A percentile compares a stretch with the other conserved stretches of the same genome.
Evolutionary conservation across 2,797 vertebrate species (phyloP).

Genomic region (Acomys russatus): DNA sequence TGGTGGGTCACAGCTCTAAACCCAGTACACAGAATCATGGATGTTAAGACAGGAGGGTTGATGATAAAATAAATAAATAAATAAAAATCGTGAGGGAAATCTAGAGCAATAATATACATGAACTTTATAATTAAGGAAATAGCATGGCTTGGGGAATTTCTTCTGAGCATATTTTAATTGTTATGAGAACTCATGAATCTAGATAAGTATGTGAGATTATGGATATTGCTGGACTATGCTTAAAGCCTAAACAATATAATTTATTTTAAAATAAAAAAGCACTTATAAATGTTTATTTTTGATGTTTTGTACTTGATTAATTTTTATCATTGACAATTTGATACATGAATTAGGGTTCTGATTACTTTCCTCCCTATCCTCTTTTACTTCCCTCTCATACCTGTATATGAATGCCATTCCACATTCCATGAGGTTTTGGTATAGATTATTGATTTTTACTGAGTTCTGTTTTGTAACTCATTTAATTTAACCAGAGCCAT

Average conservation of each 20-base stretch:
- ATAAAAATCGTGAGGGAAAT: neutral
- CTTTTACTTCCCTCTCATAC: neutral
- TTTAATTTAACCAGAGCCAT: neutral
- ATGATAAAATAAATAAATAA: neutral
- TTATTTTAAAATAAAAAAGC: neutral
- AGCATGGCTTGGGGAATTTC: neutral
- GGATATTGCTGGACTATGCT: neutral
- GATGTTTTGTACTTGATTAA: neutral
- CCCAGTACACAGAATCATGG: neutral
- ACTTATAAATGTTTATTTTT: neutral
- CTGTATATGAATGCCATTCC: too few relatives aligned
- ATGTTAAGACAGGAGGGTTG: neutral
- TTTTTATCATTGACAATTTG: neutral
- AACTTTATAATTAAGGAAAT: neutral
- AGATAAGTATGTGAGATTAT: neutral
- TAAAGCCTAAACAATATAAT: neutral
- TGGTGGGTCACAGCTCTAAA: neutral
- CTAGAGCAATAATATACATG: neutral
- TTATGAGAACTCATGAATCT: neutral
- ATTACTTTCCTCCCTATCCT: neutral
- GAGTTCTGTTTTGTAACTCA: neutral
- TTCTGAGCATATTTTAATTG: neutral
- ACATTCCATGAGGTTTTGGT: neutral
- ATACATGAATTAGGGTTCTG: neutral
- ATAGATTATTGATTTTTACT: neutral